Conservation (phyloP, 2,113 vertebrate species). For the Tamias sibiricus region DNA sequence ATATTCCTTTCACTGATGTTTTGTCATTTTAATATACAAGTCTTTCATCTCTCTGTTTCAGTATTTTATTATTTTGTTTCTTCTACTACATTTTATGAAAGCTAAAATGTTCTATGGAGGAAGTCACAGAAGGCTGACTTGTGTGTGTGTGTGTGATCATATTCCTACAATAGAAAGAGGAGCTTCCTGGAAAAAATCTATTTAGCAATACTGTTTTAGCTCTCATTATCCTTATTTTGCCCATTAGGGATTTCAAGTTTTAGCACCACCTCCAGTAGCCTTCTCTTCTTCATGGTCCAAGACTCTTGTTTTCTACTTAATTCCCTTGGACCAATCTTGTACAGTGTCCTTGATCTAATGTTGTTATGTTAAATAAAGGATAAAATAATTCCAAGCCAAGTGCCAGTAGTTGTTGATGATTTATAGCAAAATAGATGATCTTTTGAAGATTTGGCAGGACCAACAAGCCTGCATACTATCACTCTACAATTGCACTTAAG, state of each 20-base stretch:
- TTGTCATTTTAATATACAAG: neutral
- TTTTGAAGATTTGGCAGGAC: neutral
- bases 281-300: neutral
- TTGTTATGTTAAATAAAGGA: neutral
- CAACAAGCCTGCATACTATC: neutral
- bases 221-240: neutral
- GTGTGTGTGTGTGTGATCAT: neutral
- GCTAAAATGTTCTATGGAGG: neutral
- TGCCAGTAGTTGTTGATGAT: neutral
- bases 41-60: neutral
- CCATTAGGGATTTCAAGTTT: neutral
- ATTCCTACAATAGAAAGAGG: neutral
- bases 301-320: neutral
- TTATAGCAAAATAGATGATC: neutral
- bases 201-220: neutral
- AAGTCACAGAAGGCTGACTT: neutral
- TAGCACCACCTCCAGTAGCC: neutral
- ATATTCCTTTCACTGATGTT: neutral
- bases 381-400: neutral
- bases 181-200: neutral
- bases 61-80: neutral
- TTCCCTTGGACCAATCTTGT: neutral
- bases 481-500: neutral
- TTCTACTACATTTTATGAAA: neutral
- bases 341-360: neutral